Evolutionary conservation across 2,888 invertebrate genomes (phyloP).

Genomic region (Odontomyia ornata): DNA sequence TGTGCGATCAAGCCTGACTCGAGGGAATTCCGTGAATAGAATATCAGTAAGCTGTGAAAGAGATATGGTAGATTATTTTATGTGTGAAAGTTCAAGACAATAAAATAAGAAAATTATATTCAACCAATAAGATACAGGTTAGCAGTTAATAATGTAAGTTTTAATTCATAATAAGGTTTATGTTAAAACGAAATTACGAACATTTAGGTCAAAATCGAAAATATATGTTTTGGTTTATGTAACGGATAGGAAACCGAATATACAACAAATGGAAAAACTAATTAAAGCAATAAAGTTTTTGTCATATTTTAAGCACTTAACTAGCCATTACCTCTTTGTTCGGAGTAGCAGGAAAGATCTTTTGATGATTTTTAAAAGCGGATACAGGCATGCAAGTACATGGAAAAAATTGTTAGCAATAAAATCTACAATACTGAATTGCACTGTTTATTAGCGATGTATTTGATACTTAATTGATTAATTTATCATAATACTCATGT

Average conservation of each 20-base stretch:
- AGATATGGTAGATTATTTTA: too few relatives aligned
- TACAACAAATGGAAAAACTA: too few relatives aligned
- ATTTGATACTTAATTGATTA: too few relatives aligned
- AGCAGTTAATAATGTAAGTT: too few relatives aligned
- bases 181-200: too few relatives aligned
- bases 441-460: not conserved
- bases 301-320: too few relatives aligned
- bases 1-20: conserved; percentile 74
- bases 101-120: not conserved
- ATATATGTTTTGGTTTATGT: too few relatives aligned
- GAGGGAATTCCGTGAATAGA: conserved; percentile 66
- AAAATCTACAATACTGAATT: not conserved
- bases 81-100: not conserved
- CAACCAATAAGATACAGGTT: not conserved
- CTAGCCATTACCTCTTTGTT: conserved; percentile 61
- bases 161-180: too few relatives aligned
- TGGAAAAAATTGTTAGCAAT: not conserved
- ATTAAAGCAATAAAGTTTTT: too few relatives aligned
- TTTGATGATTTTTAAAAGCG: conserved; percentile 9
- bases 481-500: too few relatives aligned
- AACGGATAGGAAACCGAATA: too few relatives aligned
- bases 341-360: conserved; percentile 65
- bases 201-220: too few relatives aligned
- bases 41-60: conserved; percentile 60
- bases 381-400: conserved; percentile 37